Conservation (phyloP, 2,113 vertebrate genomes). For the Collichthys lucidus region DNA sequence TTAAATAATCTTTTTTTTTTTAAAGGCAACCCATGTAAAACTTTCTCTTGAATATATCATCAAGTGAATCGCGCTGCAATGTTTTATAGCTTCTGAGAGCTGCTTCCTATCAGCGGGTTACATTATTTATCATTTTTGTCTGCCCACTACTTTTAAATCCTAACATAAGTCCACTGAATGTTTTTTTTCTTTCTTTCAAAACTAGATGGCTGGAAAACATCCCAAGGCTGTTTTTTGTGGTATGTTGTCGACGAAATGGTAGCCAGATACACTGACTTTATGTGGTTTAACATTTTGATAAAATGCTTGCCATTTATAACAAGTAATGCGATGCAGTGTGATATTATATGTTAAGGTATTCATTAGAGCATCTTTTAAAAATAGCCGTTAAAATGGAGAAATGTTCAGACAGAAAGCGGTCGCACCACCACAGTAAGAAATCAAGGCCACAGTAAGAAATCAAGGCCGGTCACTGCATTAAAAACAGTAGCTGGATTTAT, state of each 20-base stretch:
- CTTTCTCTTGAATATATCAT: slow-evolving; percentile 48
- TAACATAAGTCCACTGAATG: slow-evolving; percentile 4
- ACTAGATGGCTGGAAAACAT: slow-evolving; percentile 3
- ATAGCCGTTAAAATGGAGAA: background rate
- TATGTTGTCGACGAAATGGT: background rate
- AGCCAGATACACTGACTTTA: background rate
- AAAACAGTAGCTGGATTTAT: background rate
- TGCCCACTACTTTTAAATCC: slow-evolving; percentile 44
- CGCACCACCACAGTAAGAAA: background rate
- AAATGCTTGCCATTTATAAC: background rate
- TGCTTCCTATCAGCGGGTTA: slow-evolving; percentile 48
- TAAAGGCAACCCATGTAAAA: slow-evolving; percentile 39
- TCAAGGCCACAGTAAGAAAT: background rate
- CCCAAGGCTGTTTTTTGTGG: slow-evolving; percentile 1
- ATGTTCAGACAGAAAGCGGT: background rate
- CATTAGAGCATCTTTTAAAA: no score
- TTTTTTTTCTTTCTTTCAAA: slow-evolving; percentile 12
- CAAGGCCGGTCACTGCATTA: background rate
- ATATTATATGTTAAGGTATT: background rate
- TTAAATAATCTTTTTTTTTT: slow-evolving; percentile 25
- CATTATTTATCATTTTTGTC: slow-evolving; percentile 44
- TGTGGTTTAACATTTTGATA: background rate
- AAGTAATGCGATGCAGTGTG: background rate
- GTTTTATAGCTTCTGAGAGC: slow-evolving; percentile 44
- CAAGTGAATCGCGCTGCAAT: slow-evolving; percentile 25